Base-by-base conservation (phyloP, 2,888 invertebrate species). In the Apomyelois bistriatella region DNA sequence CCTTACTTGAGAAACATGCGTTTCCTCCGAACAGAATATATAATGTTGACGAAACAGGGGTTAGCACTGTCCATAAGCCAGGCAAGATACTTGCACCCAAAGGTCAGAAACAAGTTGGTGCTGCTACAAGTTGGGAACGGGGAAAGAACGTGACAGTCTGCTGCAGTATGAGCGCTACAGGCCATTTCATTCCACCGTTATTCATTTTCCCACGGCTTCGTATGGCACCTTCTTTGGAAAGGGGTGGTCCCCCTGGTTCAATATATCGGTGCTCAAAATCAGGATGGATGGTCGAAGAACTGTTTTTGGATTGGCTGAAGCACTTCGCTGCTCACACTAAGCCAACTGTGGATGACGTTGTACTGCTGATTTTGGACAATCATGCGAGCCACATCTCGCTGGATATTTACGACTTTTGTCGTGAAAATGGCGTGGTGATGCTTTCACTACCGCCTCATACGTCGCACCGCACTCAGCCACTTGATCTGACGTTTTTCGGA, bases 401-500 rank as follows among this genome's bases (percentile, higher is more conserved):
- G 37, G 37, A 37, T 37, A 37, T 37, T n/a, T 37, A 37, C 37
- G 37, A 37, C 2, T 37, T 12, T 37, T 12, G 12, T 3, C 37
- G 22, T 22, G 22, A 12, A 37, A 37, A 37, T 3, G 37, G 37
- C 32, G 32, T 32, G 32, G 32, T 32, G 32, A 32, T 64, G 68
- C 57, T 76, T 54, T 62, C 60, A 30, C 58, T 62, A 55, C 63
- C 60, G 48, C 62, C 61, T 57, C 59, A 61, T 52, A 62, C 55
- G 54, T 62, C 61, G 48, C 62, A 65, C 38, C 58, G 59, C 58
- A 59, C 52, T 41, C 62, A 60, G 55, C 61, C 62, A 37, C 51
- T 61, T 41, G 64, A 65, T 58, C 56, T 65, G 41, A 54, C 60
- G 52, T 59, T 62, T 59, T 59, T 58, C 54, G 59, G 61, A 43